phyloP scores from a whole-genome alignment of 1,140 invertebrate species.

The Popillia japonica region DNA sequence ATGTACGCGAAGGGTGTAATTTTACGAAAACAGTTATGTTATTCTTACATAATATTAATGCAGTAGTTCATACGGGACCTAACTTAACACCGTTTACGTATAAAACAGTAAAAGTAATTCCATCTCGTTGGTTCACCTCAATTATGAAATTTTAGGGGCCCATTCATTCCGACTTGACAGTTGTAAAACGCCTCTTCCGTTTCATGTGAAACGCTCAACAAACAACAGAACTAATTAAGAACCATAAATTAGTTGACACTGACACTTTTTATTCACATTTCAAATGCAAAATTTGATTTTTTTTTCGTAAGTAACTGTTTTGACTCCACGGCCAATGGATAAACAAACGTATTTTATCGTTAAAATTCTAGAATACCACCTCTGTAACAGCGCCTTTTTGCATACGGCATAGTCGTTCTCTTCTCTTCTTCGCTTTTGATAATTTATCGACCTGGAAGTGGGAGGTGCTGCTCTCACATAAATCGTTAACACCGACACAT shows the following conservation, averaged over 20 bases:
- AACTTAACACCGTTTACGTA: background rate
- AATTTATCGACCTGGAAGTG: slow-evolving; percentile 55
- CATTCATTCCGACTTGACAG: slow-evolving; percentile 28
- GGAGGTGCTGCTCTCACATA: slow-evolving; percentile 52
- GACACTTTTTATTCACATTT: slow-evolving; percentile 18
- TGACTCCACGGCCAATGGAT: background rate
- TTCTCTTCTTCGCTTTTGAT: slow-evolving; percentile 42
- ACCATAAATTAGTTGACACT: slow-evolving; percentile 36
- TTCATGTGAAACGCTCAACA: slow-evolving; percentile 29
- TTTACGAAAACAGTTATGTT: too few relatives aligned
- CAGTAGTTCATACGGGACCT: background rate
- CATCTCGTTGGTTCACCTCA: slow-evolving; percentile 14
- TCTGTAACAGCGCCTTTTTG: slow-evolving; percentile 9
- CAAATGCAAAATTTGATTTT: slow-evolving; percentile 23
- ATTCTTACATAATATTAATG: background rate
- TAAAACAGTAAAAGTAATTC: slow-evolving; percentile 18
- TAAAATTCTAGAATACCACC: slow-evolving; percentile 20
- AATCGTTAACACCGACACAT: slow-evolving; percentile 49
- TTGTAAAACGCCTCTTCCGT: slow-evolving; percentile 33
- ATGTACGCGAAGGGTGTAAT: too few relatives aligned
- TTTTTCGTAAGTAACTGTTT: background rate
- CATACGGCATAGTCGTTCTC: background rate
- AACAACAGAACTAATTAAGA: slow-evolving; percentile 39
- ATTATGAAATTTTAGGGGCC: slow-evolving; percentile 35
- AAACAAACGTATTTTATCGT: slow-evolving; percentile 34